Base-by-base conservation (phyloP, 2,888 invertebrate species). In the Thymelicus lineola region DNA sequence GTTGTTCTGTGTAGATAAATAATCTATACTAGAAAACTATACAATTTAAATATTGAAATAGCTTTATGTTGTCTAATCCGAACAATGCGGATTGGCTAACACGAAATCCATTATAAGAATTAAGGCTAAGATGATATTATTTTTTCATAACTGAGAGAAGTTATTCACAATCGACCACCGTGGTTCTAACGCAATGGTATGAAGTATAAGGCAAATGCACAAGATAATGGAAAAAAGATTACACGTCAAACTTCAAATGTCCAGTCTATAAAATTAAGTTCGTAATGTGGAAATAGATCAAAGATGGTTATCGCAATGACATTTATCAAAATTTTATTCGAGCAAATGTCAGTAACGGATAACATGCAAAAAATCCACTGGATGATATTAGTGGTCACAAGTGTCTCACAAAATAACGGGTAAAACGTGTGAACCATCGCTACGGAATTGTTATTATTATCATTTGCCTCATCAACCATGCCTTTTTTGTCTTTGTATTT, bases 291-390 rank as follows among this genome's bases (percentile, higher is more conserved):
- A 64, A 69, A 72, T 61, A 63, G 67, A 64, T 59, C 70, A 53
- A 50, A 50, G 50, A 70, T 64, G 53, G 17, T 69, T 50, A 76
- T 73, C 71, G 66, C 66, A 66, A 70, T 78, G 78, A 78, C 79
- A 77, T 80, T 77, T 76, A 81, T 79, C 77, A 77, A 77, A 84
- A 87, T 89, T 86, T 81, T 84, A 83, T 78, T 84, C 81, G 81
- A 79, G 79, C 77, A 88, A 90, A 90, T 89, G 89, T 85, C 90
- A 89, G 80, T 73, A 77, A 75, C 79, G 89, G 89, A 87, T 90
- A 89, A 90, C 74, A 74, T 67, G 72, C 74, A 71, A 66, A 70
- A 72, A 72, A 55, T 65, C 66, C 66, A 53, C 10, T 66, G 59
- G 64, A 28, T 28, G 28, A 28, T 71, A 72, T 75, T 71, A 70